Conservation (phyloP, 2,888 invertebrate species). For the Marasmarcha lunaedactyla region DNA sequence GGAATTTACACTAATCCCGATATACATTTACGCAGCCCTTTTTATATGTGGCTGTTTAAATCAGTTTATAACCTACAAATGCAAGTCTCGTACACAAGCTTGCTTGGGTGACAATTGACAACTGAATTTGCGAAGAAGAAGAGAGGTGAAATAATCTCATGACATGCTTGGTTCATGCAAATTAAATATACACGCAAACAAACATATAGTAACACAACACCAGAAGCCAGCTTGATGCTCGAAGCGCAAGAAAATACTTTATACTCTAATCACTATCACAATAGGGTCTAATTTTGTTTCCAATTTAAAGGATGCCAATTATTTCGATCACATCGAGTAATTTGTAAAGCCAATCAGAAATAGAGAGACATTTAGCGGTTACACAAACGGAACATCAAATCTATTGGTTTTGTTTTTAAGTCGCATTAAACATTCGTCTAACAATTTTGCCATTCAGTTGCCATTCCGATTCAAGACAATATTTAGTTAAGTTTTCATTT, state of each 20-base stretch:
- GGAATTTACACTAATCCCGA: too few relatives aligned
- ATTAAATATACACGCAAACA: constrained; percentile 65
- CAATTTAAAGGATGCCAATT: not conserved
- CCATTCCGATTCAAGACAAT: constrained; percentile 63
- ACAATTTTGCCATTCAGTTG: constrained; percentile 63
- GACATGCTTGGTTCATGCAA: constrained; percentile 66
- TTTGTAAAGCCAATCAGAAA: constrained; percentile 49
- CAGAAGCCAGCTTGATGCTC: constrained; percentile 57
- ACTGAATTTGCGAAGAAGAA: constrained; percentile 32
- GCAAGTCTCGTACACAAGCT: not conserved
- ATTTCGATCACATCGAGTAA: not conserved
- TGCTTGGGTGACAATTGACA: constrained; percentile 29
- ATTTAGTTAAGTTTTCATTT: constrained; percentile 26
- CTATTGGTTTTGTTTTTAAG: constrained; percentile 29
- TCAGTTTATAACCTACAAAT: too few relatives aligned
- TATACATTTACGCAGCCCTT: too few relatives aligned
- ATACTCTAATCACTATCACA: constrained; percentile 45
- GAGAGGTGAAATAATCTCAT: constrained; percentile 44
- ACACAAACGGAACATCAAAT: constrained; percentile 49
- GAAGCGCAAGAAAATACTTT: constrained; percentile 40
- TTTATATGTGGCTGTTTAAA: too few relatives aligned
- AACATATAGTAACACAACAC: constrained; percentile 57
- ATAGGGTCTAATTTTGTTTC: constrained; percentile 39
- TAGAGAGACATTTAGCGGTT: constrained; percentile 33
- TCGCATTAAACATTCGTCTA: constrained; percentile 54